Evolutionary conservation across 2,797 vertebrate species (phyloP).

Genomic region (Rhabdomys pumilio): DNA sequence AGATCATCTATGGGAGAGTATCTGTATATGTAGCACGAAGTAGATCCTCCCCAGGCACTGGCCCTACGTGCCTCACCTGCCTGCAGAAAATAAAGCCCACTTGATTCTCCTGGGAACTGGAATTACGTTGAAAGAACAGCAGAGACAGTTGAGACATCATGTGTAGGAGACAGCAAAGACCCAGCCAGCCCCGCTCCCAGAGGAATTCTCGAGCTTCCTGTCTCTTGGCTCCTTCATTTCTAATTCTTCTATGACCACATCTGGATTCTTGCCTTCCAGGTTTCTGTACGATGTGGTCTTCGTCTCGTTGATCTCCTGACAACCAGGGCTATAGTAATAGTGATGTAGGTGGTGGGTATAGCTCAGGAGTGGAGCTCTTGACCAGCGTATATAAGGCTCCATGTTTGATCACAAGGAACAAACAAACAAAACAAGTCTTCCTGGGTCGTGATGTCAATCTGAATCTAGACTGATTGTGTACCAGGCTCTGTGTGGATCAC

Average conservation of each 20-base stretch:
- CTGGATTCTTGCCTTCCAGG: neutral
- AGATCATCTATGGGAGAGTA: conserved; percentile 47
- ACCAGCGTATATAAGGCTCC: neutral
- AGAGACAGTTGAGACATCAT: neutral
- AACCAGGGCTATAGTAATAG: neutral
- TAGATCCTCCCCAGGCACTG: neutral
- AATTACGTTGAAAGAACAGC: conserved; percentile 33
- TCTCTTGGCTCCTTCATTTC: conserved; percentile 55
- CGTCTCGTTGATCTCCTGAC: neutral
- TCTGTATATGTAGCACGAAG: conserved; percentile 28
- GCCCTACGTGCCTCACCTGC: conserved; percentile 36
- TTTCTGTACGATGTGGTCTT: conserved; percentile 15
- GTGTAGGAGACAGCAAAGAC: conserved; percentile 32
- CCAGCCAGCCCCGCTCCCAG: conserved; percentile 19
- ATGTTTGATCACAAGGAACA: neutral
- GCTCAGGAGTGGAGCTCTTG: neutral
- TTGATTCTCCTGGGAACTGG: conserved; percentile 71
- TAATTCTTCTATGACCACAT: neutral
- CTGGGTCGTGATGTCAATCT: neutral
- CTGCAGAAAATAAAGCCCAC: conserved; percentile 51
- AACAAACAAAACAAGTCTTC: neutral
- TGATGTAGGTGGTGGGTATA: too few relatives aligned
- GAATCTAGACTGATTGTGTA: neutral
- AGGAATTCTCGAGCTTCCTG: conserved; percentile 66
- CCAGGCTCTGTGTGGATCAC: neutral